Percentiles rank a stretch among this genome's conserved stretches.
Evolutionary conservation across 2,888 invertebrate species (phyloP).

Genomic region (Volucella zonaria): DNA sequence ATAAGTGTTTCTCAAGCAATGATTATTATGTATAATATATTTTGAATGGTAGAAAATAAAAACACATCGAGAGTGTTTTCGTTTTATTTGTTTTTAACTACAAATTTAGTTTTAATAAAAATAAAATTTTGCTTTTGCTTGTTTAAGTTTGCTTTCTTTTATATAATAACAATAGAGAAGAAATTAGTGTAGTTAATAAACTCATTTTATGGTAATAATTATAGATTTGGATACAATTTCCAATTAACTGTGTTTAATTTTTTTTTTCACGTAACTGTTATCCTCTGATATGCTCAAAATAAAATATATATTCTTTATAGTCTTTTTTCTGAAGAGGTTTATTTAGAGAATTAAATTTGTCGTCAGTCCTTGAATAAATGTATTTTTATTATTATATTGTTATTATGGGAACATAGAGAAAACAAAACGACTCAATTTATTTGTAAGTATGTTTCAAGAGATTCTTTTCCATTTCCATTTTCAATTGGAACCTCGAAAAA

Average conservation of each 20-base stretch:
- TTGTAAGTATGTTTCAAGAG: conserved; percentile 6
- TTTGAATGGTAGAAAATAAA: conserved; percentile 32
- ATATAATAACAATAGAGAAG: conserved; percentile 40
- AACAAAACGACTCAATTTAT: neutral
- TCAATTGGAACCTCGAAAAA: no score
- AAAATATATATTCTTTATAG: conserved; percentile 45
- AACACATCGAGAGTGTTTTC: conserved; percentile 35
- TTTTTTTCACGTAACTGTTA: conserved; percentile 13
- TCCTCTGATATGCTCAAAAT: conserved; percentile 64
- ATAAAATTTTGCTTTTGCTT: conserved; percentile 22
- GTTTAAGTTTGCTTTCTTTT: neutral
- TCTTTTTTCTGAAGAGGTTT: conserved; percentile 26
- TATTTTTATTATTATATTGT: neutral
- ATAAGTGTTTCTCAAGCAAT: conserved; percentile 68
- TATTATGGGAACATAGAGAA: conserved; percentile 1
- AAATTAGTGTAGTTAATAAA: conserved; percentile 37
- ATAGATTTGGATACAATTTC: conserved; percentile 23
- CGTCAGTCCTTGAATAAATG: conserved; percentile 31
- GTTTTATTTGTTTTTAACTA: conserved; percentile 27
- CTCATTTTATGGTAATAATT: conserved; percentile 41
- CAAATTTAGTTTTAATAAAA: conserved; percentile 33
- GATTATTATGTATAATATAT: conserved; percentile 52
- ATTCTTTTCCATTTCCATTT: conserved; percentile 2
- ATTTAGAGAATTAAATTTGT: conserved; percentile 23
- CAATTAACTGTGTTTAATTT: conserved; percentile 24